Conservation (phyloP, 2,113 vertebrate genomes). For the Crotalus viridis region DNA sequence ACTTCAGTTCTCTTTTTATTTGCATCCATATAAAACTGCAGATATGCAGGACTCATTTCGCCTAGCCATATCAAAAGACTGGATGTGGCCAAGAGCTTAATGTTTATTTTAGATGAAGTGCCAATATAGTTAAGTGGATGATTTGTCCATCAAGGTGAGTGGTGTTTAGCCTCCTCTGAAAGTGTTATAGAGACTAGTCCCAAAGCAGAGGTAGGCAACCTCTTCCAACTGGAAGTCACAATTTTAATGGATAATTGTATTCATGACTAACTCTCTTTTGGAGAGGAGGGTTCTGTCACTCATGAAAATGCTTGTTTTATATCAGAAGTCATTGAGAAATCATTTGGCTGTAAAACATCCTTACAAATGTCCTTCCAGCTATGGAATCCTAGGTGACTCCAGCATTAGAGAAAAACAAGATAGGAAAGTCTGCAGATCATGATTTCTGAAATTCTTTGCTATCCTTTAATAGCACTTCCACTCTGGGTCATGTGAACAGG, state of each 20-base stretch:
- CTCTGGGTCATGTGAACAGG: neutral
- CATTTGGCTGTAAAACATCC: neutral
- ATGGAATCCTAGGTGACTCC: neutral
- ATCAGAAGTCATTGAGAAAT: neutral
- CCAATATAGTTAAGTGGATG: neutral
- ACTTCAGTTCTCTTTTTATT: neutral
- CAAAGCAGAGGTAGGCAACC: neutral
- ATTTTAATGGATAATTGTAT: neutral
- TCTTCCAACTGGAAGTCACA: neutral
- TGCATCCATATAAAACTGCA: neutral
- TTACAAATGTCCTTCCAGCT: neutral
- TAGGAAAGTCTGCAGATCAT: neutral
- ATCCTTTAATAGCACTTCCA: neutral
- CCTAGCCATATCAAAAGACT: neutral
- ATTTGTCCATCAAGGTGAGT: neutral
- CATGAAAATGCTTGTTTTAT: neutral
- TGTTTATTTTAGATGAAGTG: neutral
- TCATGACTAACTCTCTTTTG: neutral
- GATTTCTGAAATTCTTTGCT: neutral
- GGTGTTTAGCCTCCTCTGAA: neutral
- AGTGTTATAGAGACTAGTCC: neutral
- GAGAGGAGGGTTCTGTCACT: neutral
- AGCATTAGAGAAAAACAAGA: neutral
- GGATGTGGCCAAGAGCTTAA: neutral
- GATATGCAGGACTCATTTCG: neutral